Conservation (phyloP, 2,113 vertebrate species). For the Cottus gobio region DNA sequence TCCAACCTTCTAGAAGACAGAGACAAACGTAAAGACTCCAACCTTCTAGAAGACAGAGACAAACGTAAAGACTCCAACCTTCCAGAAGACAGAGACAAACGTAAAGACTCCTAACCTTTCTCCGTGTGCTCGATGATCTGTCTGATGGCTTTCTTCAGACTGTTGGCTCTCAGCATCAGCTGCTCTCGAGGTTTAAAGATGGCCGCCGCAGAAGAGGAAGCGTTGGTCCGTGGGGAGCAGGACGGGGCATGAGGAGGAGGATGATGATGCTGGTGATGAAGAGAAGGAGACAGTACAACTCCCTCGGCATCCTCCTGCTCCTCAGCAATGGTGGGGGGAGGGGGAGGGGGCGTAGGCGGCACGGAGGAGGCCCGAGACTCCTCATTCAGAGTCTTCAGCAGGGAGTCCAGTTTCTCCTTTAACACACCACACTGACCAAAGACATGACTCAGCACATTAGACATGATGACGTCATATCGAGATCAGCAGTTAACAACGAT, state of each 20-base stretch:
- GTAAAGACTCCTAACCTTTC: slow-evolving; percentile 81
- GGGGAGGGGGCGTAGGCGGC: slow-evolving; percentile 82
- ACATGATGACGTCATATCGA: too few species aligned
- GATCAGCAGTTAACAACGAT: too few species aligned
- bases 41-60: slow-evolving; percentile 70
- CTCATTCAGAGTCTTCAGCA: slow-evolving; percentile 93
- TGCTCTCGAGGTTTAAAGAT: slow-evolving; percentile 95
- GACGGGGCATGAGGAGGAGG: slow-evolving; percentile 35
- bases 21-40: neutral
- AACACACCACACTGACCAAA: slow-evolving; percentile 89
- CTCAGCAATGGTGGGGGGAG: slow-evolving; percentile 93
- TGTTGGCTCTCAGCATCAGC: slow-evolving; percentile 97
- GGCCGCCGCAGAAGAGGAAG: slow-evolving; percentile 64
- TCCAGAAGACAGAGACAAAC: slow-evolving; percentile 19
- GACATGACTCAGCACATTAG: neutral
- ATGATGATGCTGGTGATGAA: slow-evolving; percentile 66
- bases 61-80: slow-evolving; percentile 70
- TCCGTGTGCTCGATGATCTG: slow-evolving; percentile 98
- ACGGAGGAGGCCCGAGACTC: slow-evolving; percentile 91
- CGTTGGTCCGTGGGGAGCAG: slow-evolving; percentile 78
- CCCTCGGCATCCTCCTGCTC: slow-evolving; percentile 89
- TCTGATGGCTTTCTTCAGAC: slow-evolving; percentile 97
- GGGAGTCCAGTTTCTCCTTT: slow-evolving; percentile 95
- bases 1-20: too few species aligned
- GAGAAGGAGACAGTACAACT: slow-evolving; percentile 45